Base-by-base conservation (phyloP, 1,140 invertebrate genomes). In the Whitmania pigra region DNA sequence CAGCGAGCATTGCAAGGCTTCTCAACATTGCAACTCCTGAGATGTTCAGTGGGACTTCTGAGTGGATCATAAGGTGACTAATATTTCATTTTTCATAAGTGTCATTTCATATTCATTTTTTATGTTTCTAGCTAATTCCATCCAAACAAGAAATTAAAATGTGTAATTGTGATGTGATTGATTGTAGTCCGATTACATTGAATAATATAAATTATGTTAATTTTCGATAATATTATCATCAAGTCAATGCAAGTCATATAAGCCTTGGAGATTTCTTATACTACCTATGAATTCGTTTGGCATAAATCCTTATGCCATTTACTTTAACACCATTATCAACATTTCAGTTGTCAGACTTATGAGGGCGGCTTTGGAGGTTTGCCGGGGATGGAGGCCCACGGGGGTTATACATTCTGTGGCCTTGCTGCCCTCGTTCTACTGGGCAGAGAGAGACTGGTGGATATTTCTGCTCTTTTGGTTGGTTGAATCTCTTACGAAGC, bases 381-480 rank as follows among this genome's bases (percentile, higher is more conserved):
- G 78, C 95, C 94, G 25, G 92, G 91, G 18, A 88, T 93, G 86
- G 96, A 99, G 84, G 96, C 96, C 27, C 96, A 99, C 85, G 96
- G 96, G 7, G 96, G 96, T 27, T 98, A 98, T 83, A 89, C 94
- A 11, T 98, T 94, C 83, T 99, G 96, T 87, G 94, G 90, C 15
- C 84, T 98, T 54, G 93, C 95, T 66, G 86, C 90, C 5, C 84
- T 99, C 20, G 86, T 89, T 20, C 81, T 99, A 70, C 84, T 99
- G 11, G 88, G 88, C 74, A 87, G 88, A 79, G 87, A 88, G n/a
- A 81, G 89, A 73, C 83, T 89, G 40, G 93, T 90, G 82, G 87
- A 96, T 84, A 81, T 89, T 54, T 86, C 89, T 78, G 83, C 88
- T 18, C 82, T 97, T 29, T 79, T 95, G 79, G 89, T 90, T 84